These are phyloP conservation scores for Calidris pugnax DNA, from an alignment of 2,113 vertebrate species.

Conservation along the genomic window DNA sequence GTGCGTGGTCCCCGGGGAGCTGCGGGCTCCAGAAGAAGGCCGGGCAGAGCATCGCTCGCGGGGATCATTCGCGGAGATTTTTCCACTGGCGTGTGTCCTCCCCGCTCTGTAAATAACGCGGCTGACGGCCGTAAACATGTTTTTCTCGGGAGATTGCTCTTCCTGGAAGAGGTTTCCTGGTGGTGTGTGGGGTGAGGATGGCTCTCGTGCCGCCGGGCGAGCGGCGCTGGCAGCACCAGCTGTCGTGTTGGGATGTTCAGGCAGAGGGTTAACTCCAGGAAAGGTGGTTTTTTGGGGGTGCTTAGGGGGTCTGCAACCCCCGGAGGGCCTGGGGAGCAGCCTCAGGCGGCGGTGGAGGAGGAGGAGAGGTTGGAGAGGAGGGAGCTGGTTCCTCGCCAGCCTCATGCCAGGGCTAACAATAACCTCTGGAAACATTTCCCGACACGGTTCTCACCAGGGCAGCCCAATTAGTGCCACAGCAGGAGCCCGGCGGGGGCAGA, in stretches of 20 bases:
- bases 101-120: neutral
- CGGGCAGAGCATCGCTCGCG: accelerated
- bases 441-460: constrained; percentile 44
- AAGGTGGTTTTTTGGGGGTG: neutral
- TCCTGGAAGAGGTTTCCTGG: constrained; percentile 27
- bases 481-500: constrained; percentile 46
- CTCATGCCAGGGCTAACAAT: constrained; percentile 60
- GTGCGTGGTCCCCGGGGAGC: accelerated
- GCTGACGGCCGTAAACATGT: constrained; percentile 30
- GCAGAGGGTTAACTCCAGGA: neutral
- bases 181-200: neutral
- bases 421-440: constrained; percentile 18
- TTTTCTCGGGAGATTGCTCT: constrained; percentile 32
- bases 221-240: accelerated
- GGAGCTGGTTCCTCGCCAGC: constrained; percentile 56
- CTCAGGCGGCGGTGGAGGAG: neutral
- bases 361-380: constrained; percentile 24
- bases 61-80: neutral
- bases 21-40: neutral
- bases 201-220: neutral
- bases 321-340: neutral
- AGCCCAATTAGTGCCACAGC: constrained; percentile 64
- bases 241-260: too few relatives aligned
- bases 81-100: neutral
- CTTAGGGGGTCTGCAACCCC: neutral